A percentile compares a stretch with the other conserved stretches of the same genome.
These are phyloP conservation scores for Nibea albiflora DNA, from an alignment of 2,113 vertebrate species.

Conservation along the genomic window DNA sequence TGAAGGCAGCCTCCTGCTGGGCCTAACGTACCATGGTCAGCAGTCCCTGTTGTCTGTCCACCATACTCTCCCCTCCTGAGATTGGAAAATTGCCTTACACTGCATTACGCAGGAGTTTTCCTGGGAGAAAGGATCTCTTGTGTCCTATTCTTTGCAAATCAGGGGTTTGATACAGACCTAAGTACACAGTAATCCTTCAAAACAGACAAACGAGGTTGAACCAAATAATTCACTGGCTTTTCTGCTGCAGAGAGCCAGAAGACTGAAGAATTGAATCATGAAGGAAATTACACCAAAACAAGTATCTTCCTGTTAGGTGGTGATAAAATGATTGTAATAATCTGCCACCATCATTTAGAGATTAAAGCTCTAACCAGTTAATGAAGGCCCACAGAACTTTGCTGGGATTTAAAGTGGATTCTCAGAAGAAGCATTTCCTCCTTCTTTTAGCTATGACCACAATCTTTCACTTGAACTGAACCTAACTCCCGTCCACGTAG, in stretches of 20 bases:
- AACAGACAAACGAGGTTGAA: conserved; percentile 22
- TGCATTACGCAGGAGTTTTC: conserved; percentile 21
- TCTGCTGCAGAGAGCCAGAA: neutral
- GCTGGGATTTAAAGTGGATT: neutral
- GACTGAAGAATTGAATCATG: neutral
- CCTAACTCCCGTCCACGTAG: neutral
- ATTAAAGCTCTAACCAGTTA: neutral
- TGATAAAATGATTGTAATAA: neutral
- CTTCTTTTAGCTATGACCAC: neutral
- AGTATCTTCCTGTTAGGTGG: neutral
- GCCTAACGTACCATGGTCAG: conserved; percentile 60
- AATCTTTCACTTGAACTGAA: neutral
- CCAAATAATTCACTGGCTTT: neutral
- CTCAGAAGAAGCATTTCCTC: neutral
- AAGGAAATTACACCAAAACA: neutral
- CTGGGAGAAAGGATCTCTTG: neutral
- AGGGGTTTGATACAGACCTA: conserved; percentile 13
- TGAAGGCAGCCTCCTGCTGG: conserved; percentile 55
- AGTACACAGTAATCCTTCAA: conserved; percentile 8
- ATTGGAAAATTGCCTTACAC: conserved; percentile 46
- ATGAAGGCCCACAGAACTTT: neutral
- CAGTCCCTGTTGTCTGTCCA: conserved; percentile 36
- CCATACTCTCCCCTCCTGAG: conserved; percentile 5
- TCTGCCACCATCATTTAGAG: neutral
- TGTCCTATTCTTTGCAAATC: conserved; percentile 15